These are phyloP conservation scores for Tachuris rubrigastra DNA, from an alignment of 2,113 vertebrate genomes.

Conservation along the genomic window DNA sequence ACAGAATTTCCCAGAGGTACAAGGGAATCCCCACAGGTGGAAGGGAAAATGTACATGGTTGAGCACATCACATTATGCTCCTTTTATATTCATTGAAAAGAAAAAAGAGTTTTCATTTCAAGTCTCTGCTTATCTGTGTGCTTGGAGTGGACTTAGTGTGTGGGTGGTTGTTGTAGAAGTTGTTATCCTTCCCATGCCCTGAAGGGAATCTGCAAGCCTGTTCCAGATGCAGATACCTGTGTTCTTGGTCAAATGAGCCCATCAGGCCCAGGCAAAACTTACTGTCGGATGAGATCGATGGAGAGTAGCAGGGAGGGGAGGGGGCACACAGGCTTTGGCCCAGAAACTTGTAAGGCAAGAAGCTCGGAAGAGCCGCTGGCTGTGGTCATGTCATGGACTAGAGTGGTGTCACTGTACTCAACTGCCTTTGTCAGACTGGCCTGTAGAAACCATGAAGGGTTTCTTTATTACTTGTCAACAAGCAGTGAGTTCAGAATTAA, in stretches of 20 bases:
- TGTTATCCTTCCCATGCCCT: not conserved
- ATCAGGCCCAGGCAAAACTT: not conserved
- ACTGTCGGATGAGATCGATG: not conserved
- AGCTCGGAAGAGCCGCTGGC: not conserved
- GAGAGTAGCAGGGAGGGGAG: not conserved
- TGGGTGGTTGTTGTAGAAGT: not conserved
- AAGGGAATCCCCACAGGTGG: not conserved
- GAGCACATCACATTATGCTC: not conserved
- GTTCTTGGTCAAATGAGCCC: not conserved
- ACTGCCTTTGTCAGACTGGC: not conserved
- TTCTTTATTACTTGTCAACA: not conserved
- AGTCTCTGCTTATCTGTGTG: not conserved
- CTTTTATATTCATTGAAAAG: not conserved
- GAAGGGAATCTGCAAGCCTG: not conserved
- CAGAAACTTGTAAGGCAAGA: not conserved
- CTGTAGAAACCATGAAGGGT: not conserved
- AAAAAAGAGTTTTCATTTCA: not conserved
- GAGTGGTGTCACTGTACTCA: not conserved
- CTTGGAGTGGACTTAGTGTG: not conserved
- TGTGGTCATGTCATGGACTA: not conserved
- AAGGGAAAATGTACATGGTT: not conserved
- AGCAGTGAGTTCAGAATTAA: not conserved
- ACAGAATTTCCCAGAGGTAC: not conserved
- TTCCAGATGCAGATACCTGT: not conserved
- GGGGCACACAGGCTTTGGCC: not conserved